Conservation (phyloP, 2,113 vertebrate species). For the Galemys pyrenaicus region DNA sequence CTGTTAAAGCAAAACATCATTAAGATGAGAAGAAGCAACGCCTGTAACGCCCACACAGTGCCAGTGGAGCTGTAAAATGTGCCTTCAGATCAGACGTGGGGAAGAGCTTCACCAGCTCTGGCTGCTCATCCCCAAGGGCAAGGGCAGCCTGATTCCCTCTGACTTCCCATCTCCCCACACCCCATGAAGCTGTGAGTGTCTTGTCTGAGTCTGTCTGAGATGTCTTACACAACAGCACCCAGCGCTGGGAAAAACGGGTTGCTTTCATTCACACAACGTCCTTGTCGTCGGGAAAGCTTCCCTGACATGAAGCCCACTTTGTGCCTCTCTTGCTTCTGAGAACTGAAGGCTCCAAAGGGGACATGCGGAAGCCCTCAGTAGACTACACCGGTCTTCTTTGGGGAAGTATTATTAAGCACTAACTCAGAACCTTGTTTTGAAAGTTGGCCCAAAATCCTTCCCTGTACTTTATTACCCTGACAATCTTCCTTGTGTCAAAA, state of each 20-base stretch:
- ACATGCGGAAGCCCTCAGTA: slow-evolving; percentile 36
- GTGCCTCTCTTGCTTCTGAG: slow-evolving; percentile 49
- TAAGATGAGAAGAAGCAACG: slow-evolving; percentile 56
- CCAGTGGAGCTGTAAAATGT: slow-evolving; percentile 61
- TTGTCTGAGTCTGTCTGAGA: slow-evolving; percentile 68
- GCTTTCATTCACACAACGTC: slow-evolving; percentile 5
- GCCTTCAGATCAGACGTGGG: slow-evolving; percentile 58
- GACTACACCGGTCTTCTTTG: not conserved
- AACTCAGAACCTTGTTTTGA: not conserved
- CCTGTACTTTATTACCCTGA: too few relatives aligned
- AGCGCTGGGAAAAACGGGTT: not conserved
- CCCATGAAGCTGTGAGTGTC: not conserved
- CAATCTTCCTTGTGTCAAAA: not conserved
- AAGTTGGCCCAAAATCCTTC: not conserved
- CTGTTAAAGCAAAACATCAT: slow-evolving; percentile 67
- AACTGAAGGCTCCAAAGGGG: slow-evolving; percentile 11
- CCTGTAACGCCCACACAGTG: slow-evolving; percentile 44
- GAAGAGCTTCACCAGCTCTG: slow-evolving; percentile 28
- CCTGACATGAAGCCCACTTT: not conserved
- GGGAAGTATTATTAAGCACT: not conserved
- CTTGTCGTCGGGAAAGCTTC: slow-evolving; percentile 4
- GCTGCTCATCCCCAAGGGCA: slow-evolving; percentile 65
- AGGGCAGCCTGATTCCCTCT: slow-evolving; percentile 27
- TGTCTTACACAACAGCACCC: slow-evolving; percentile 56
- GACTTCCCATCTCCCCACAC: too few relatives aligned